These are phyloP conservation scores for Thaumetopoea pityocampa DNA, from an alignment of 1,140 invertebrate species.

Conservation along the genomic window DNA sequence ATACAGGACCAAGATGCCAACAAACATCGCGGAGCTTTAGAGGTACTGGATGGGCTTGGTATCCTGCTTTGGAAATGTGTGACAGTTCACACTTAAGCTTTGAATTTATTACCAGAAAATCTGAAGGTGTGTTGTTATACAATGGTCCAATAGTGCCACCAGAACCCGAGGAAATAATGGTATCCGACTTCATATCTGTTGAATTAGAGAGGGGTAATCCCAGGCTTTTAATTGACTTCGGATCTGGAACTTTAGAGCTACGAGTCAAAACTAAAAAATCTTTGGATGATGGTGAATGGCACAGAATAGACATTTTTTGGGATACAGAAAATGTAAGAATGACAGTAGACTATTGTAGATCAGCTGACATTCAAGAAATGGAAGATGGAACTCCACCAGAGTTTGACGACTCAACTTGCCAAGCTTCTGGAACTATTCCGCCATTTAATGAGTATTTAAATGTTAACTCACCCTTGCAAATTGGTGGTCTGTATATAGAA, in stretches of 20 bases:
- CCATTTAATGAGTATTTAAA: conserved; percentile 98
- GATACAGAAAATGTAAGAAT: conserved; percentile 93
- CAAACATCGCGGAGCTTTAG: conserved; percentile 95
- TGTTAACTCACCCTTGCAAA: conserved; percentile 95
- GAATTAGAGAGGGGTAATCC: conserved; percentile 95
- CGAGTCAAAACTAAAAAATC: conserved; percentile 91
- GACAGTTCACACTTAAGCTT: conserved; percentile 95
- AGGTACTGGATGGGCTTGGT: conserved; percentile 97
- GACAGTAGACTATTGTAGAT: conserved; percentile 94
- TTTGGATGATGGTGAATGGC: conserved; percentile 96
- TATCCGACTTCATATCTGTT: conserved; percentile 95
- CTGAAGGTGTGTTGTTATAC: conserved; percentile 95
- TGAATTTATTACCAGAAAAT: conserved; percentile 94
- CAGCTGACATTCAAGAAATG: conserved; percentile 89
- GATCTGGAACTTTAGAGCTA: conserved; percentile 93
- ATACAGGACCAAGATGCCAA: conserved; percentile 96
- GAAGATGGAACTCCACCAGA: conserved; percentile 91
- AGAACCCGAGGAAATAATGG: conserved; percentile 90
- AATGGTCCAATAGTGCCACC: conserved; percentile 97
- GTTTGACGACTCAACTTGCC: conserved; percentile 92
- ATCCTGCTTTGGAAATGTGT: conserved; percentile 96
- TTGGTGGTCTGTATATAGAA: conserved; percentile 92
- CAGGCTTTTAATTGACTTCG: conserved; percentile 94
- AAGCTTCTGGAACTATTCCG: conserved; percentile 90
- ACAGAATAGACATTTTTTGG: conserved; percentile 96